Evolutionary conservation across 2,797 vertebrate species (phyloP), one percentile per base, ranked within the genome.

Genomic region (Danio tinwini): DNA sequence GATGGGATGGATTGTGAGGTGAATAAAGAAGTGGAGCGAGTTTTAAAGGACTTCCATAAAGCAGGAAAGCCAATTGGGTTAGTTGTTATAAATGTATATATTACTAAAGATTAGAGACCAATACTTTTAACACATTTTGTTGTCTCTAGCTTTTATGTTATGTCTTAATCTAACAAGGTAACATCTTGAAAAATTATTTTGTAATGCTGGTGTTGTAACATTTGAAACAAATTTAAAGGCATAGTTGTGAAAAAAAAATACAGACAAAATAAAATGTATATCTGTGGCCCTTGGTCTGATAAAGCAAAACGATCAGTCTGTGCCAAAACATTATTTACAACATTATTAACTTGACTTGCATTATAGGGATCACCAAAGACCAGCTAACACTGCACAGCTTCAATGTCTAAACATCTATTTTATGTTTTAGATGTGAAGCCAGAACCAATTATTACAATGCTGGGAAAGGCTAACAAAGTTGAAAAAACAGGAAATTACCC

Each of bases 21-120:
- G 45, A 90, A 94, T 21, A n/a, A 11, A 37, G 94, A 96, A 0
- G 94, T 96, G 39, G 94, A 94, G 55, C 93, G 94, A 1, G 92
- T 96, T 67, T 86, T 96, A 63, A 93, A 90, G 85, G 95, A 95
- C 11, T 96, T 96, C 84, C 93, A 94, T 81, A 87, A 88, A 76
- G 94, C 94, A 0, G 90, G 92, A 73, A 96, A 96, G 86, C 96
- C 96, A 21, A 93, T 96, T 11, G 96, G 96, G 95, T 96, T 74
- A 0, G 93, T 89, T 1, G 6, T 62, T 44, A 19, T 16, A 5
- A 29, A 21, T 63, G 7, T 5, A 7, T 45, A n/a, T 49, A 29
- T 29, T 29, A 29, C 29, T 29, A 29, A 29, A 29, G 29, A 29
- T 29, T 29, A 29, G 29, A 29, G 4, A 49, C 12, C 7, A 7